Evolutionary conservation across 2,888 invertebrate species (phyloP), one percentile per base, ranked within the genome.

Genomic region (Meghimatium bilineatum): DNA sequence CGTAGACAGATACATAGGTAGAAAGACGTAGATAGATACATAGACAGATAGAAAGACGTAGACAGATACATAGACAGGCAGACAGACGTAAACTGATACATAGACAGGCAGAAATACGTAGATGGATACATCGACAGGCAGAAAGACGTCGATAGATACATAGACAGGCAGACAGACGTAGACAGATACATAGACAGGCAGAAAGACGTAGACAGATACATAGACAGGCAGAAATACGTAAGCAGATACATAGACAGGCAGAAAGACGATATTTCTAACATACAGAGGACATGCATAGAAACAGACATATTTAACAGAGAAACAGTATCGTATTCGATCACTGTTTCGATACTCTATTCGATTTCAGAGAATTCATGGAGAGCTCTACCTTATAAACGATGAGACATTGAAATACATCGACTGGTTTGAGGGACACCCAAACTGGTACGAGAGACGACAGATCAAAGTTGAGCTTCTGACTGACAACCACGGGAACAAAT

Each of bases 371-470:
- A 94, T 97, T 87, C 89, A 94, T 90, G 98, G 98, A 17, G 98
- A 98, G 94, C 94, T 98, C 8, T 98, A 96, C 90, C 96, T 96
- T 91, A 96, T 98, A 0, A 96, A 97, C 89, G 95, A 96, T 0
- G 91, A 93, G 66, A 97, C 97, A 95, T 94, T 98, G 17, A 91
- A 92, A 0, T 95, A 95, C 83, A 92, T 98, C 82, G 98, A 98
- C 89, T 95, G 95, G 86, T 93, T 98, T 34, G 98, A 98, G 93
- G 96, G 96, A 36, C 97, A 97, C 93, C 98, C 98, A 0, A 94
- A 95, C 38, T 96, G 96, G 92, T 98, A 98, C 90, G 94, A 95
- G n/a, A 94, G 97, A 87, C 49, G 72, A 17, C 23, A 83, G 44
- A 83, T 78, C 44, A 52, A 71, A 17, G 75, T 79, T 20, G 74